Conservation (phyloP, 1,140 invertebrate species). For the Drosophila elegans region DNA sequence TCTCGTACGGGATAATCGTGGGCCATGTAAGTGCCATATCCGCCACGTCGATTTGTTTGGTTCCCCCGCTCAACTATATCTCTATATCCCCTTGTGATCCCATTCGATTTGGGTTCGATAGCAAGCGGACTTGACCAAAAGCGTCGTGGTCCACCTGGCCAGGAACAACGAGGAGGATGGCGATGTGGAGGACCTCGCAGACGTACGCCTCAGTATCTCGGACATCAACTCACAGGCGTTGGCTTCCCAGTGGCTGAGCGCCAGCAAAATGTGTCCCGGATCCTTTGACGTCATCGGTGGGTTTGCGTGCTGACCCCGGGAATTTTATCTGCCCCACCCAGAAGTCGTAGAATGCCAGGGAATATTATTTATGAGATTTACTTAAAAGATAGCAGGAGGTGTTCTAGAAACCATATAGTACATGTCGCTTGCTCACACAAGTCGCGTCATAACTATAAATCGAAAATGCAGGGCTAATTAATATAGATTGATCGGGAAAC, state of each 20-base stretch:
- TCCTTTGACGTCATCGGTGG: slow-evolving; percentile 81
- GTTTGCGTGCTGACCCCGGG: slow-evolving; percentile 3
- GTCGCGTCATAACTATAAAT: background rate
- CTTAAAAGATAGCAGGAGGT: no score
- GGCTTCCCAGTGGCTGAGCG: slow-evolving; percentile 77
- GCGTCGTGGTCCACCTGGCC: slow-evolving; percentile 75
- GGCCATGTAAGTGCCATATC: slow-evolving; percentile 69
- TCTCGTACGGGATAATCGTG: slow-evolving; percentile 78
- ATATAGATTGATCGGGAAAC: no score
- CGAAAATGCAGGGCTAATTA: no score
- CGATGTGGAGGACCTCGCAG: slow-evolving; percentile 59
- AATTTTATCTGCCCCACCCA: slow-evolving; percentile 6
- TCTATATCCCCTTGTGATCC: background rate
- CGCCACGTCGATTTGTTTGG: slow-evolving; percentile 66
- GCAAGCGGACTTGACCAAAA: slow-evolving; percentile 75
- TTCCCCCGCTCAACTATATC: slow-evolving; percentile 4
- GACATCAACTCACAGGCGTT: slow-evolving; percentile 75
- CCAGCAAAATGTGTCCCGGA: slow-evolving; percentile 82
- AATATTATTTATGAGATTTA: background rate
- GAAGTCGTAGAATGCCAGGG: background rate
- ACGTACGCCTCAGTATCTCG: slow-evolving; percentile 48
- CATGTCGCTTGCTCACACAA: background rate
- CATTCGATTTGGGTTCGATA: slow-evolving; percentile 19
- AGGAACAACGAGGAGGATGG: slow-evolving; percentile 77
- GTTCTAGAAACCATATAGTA: background rate